A percentile compares a stretch with the other conserved stretches of the same genome.
Evolutionary conservation across 2,113 vertebrate genomes (phyloP).

Genomic region (Spea bombifrons): DNA sequence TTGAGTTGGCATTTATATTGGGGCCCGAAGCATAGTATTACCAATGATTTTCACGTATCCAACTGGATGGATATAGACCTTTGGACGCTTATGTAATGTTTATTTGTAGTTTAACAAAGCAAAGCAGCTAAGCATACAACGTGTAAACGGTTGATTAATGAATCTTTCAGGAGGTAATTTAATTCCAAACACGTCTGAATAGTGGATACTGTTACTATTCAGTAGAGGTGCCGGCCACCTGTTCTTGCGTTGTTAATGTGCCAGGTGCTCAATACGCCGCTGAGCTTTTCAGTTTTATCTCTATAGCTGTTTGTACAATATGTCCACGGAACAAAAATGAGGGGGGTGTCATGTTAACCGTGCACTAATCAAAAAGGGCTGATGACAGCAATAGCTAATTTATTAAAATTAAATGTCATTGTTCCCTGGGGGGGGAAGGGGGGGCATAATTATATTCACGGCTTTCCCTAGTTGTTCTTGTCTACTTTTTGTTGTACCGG

Average conservation of each 20-base stretch:
- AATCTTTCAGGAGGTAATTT: slow-evolving; percentile 32
- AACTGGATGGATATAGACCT: too few relatives aligned
- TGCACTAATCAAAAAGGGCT: not conserved
- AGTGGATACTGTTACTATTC: slow-evolving; percentile 23
- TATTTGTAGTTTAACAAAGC: slow-evolving; percentile 1
- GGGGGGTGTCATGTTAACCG: slow-evolving; percentile 13
- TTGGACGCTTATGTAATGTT: too few relatives aligned
- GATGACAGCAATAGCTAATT: slow-evolving; percentile 30
- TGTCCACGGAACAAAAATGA: slow-evolving; percentile 18
- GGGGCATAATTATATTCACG: not conserved
- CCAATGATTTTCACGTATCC: too few relatives aligned
- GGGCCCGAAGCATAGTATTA: too few relatives aligned
- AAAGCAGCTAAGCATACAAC: not conserved
- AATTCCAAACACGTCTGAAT: slow-evolving; percentile 16
- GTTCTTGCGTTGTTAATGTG: slow-evolving; percentile 32
- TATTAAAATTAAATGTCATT: slow-evolving; percentile 34
- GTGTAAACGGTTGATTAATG: slow-evolving; percentile 34
- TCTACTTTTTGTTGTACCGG: not conserved
- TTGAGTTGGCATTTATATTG: too few relatives aligned
- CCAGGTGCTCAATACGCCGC: slow-evolving; percentile 24
- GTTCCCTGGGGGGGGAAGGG: slow-evolving; percentile 5
- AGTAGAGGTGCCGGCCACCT: slow-evolving; percentile 26
- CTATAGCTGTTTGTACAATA: slow-evolving; percentile 28
- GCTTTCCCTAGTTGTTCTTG: not conserved
- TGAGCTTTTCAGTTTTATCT: slow-evolving; percentile 23